Evolutionary conservation across 92 coral and sea anemone species (phyloP).

Genomic region (Siderastrea radians): DNA sequence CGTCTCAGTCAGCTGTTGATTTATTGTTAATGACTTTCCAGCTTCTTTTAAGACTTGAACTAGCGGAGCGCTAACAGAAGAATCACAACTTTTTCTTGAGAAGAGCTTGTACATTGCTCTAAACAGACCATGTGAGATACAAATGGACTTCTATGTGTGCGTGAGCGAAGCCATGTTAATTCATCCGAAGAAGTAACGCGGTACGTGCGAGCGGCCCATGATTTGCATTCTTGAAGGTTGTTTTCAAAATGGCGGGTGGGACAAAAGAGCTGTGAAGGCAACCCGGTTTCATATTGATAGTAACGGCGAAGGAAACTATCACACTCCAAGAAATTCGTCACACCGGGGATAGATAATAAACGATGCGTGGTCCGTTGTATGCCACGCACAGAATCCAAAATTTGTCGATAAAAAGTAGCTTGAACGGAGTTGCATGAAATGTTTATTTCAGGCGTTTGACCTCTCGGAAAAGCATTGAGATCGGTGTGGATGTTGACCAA

Average conservation of each 20-base stretch:
- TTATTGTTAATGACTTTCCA: background rate
- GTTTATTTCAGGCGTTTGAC: background rate
- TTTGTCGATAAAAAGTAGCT: background rate
- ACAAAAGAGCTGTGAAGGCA: slow-evolving; percentile 40
- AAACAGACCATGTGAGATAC: slow-evolving; percentile 34
- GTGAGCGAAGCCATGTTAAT: slow-evolving; percentile 24
- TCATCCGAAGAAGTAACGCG: slow-evolving; percentile 24
- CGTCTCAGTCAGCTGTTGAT: slow-evolving; percentile 2
- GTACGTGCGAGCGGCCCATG: slow-evolving; percentile 35
- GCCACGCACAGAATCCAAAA: slow-evolving; percentile 6
- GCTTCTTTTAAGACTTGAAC: background rate
- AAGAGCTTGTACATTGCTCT: slow-evolving; percentile 12
- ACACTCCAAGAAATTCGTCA: slow-evolving; percentile 40
- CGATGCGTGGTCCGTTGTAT: slow-evolving; percentile 17
- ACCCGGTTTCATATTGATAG: slow-evolving; percentile 8
- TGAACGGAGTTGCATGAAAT: background rate
- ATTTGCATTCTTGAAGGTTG: slow-evolving; percentile 32
- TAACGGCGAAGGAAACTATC: slow-evolving; percentile 35
- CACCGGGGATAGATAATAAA: slow-evolving; percentile 19
- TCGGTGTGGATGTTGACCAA: background rate
- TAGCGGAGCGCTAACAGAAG: background rate
- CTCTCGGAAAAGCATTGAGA: background rate
- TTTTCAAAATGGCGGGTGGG: slow-evolving; percentile 2
- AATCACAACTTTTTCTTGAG: slow-evolving; percentile 40
- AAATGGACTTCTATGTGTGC: slow-evolving; percentile 8